Evolutionary conservation across 1,140 invertebrate genomes (phyloP).

Genomic region (Drosophila auraria): DNA sequence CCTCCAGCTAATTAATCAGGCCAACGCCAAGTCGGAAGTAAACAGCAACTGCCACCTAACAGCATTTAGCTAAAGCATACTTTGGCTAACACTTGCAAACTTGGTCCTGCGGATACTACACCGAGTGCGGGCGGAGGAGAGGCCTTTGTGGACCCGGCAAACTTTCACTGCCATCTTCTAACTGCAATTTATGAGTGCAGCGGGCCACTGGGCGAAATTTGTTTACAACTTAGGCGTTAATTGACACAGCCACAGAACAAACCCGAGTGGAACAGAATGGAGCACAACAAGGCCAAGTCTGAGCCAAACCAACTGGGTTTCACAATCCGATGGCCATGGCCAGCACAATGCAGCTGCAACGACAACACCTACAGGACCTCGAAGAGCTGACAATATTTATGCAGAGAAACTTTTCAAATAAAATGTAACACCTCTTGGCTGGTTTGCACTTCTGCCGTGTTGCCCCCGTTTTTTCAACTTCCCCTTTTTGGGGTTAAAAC

Average conservation of each 20-base stretch:
- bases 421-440: constrained; percentile 74
- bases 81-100: constrained; percentile 64
- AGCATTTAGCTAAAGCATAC: constrained; percentile 68
- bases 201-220: constrained; percentile 72
- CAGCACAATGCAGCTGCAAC: constrained; percentile 26
- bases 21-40: constrained; percentile 68
- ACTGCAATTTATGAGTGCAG: constrained; percentile 81
- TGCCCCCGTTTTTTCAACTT: constrained; percentile 27
- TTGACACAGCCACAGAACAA: constrained; percentile 68
- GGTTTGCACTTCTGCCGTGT: constrained; percentile 19
- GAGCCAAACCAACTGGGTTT: constrained; percentile 53
- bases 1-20: constrained; percentile 57
- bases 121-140: too few species aligned
- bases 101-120: constrained; percentile 21
- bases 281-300: constrained; percentile 30
- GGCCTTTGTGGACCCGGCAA: constrained; percentile 37
- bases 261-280: constrained; percentile 5
- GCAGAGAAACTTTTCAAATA: constrained; percentile 73
- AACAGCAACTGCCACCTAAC: constrained; percentile 76
- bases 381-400: constrained; percentile 69
- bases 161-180: constrained; percentile 60
- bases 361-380: constrained; percentile 2
- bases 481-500: constrained; percentile 34
- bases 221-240: constrained; percentile 83
- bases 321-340: constrained; percentile 63